These are phyloP conservation scores for Ailuropoda melanoleuca DNA, from an alignment of 2,113 vertebrate genomes.

Conservation along the genomic window DNA sequence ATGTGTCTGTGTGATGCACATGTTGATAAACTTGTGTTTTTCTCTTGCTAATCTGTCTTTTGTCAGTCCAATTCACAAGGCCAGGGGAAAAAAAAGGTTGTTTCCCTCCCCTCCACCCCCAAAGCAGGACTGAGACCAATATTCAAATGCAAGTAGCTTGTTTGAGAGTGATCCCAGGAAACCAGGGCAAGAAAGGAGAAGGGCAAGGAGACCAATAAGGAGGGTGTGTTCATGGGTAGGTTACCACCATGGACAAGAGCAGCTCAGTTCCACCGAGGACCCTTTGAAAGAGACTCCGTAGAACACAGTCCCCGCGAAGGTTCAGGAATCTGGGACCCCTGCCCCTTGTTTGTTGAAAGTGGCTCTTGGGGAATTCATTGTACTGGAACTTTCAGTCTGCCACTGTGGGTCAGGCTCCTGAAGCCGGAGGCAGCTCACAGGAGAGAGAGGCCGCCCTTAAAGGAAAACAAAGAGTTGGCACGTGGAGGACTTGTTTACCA, in stretches of 20 bases:
- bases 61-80: not conserved
- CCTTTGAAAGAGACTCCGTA: not conserved
- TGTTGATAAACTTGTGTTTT: not conserved
- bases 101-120: not conserved
- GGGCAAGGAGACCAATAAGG: not conserved
- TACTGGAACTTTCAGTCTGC: not conserved
- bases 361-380: not conserved
- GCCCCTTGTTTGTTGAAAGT: not conserved
- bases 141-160: not conserved
- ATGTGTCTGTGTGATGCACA: not conserved
- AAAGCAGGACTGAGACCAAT: not conserved
- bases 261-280: not conserved
- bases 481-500: not conserved
- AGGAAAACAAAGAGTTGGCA: not conserved
- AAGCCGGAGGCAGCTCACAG: not conserved
- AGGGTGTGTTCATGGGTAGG: not conserved
- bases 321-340: not conserved
- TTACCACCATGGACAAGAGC: not conserved
- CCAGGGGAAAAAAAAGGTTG: not conserved
- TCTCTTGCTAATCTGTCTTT: not conserved
- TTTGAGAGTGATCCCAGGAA: not conserved
- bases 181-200: not conserved
- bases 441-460: not conserved
- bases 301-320: not conserved
- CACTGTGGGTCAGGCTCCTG: not conserved